phyloP scores from a whole-genome alignment of 2,797 vertebrate genomes.

The Spinus pinus region DNA sequence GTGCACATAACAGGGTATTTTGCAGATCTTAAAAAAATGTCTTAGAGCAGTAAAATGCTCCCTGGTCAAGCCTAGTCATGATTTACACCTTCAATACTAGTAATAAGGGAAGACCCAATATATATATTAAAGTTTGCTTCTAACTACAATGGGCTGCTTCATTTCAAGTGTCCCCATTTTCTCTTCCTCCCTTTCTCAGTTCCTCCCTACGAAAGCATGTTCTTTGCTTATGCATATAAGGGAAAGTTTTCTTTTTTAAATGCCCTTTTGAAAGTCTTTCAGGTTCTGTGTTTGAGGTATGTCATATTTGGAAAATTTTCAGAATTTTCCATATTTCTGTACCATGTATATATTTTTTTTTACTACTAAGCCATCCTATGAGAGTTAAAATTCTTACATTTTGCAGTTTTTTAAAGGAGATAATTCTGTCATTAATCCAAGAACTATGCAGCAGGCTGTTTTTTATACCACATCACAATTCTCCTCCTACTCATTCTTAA shows the following conservation, averaged over 20 bases:
- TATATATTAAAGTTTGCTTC: neutral
- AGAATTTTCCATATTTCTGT: slow-evolving; percentile 5
- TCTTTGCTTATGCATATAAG: neutral
- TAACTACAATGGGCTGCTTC: neutral
- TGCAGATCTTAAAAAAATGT: neutral
- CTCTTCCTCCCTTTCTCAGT: neutral
- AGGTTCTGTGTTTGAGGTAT: neutral
- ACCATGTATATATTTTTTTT: neutral
- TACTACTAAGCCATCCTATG: neutral
- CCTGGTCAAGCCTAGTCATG: neutral
- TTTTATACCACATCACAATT: slow-evolving; percentile 64
- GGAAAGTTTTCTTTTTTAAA: neutral
- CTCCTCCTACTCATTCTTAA: slow-evolving; percentile 52
- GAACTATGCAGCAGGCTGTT: slow-evolving; percentile 32
- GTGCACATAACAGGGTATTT: neutral
- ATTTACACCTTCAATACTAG: neutral
- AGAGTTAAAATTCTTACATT: slow-evolving; percentile 1
- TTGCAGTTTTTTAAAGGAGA: slow-evolving; percentile 34
- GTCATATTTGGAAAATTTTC: slow-evolving; percentile 34
- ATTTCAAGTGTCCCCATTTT: neutral
- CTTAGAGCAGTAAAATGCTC: neutral
- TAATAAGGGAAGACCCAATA: neutral
- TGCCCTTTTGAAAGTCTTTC: neutral
- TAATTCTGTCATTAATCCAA: slow-evolving; percentile 44
- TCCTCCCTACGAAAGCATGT: neutral